phyloP scores from a whole-genome alignment of 2,797 vertebrate genomes.

The Sebastes hubbsi region DNA sequence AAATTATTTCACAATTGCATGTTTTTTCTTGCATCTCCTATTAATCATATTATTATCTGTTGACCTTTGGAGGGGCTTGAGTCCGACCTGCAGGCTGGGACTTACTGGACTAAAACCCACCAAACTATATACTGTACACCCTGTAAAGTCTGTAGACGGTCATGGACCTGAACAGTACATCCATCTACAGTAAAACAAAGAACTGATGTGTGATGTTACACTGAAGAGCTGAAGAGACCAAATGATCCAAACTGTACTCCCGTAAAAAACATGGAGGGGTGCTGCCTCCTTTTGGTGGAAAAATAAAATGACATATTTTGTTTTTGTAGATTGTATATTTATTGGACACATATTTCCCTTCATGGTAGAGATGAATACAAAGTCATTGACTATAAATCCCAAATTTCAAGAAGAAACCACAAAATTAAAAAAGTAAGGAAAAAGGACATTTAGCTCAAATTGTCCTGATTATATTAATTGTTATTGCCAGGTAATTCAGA shows the following conservation, averaged over 20 bases:
- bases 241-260: neutral
- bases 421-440: neutral
- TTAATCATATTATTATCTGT: neutral
- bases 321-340: neutral
- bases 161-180: neutral
- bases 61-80: neutral
- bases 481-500: too few relatives aligned
- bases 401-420: neutral
- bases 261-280: neutral
- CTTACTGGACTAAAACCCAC: neutral
- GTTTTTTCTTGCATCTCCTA: neutral
- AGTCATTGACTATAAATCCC: neutral
- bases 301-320: neutral
- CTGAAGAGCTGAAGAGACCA: neutral
- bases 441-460: neutral
- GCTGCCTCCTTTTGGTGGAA: slow-evolving; percentile 19
- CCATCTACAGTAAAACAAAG: neutral
- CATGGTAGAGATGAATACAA: neutral
- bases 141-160: too few relatives aligned
- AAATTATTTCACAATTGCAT: neutral
- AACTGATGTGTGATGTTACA: neutral
- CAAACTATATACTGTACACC: neutral
- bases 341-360: neutral
- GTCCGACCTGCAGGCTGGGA: too few relatives aligned
- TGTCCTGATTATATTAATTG: too few relatives aligned